These are phyloP conservation scores for Drosophila pseudoananassae DNA, from an alignment of 1,140 invertebrate species.

Conservation along the genomic window DNA sequence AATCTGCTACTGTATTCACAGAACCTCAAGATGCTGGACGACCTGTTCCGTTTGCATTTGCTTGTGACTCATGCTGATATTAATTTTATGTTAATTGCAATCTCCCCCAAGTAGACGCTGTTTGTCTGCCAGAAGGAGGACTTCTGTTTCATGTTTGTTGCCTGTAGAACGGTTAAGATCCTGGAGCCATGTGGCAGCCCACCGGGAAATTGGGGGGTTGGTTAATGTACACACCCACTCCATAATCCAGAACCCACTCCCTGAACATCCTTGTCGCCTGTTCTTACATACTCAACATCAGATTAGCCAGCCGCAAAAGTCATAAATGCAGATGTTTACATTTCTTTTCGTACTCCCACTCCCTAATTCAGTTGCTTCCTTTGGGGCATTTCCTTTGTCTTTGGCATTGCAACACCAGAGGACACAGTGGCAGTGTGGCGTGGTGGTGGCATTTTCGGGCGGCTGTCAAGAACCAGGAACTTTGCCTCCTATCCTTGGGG, in stretches of 20 bases:
- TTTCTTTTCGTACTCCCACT: constrained; percentile 51
- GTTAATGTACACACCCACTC: constrained; percentile 25
- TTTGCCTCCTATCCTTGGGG: constrained; percentile 37
- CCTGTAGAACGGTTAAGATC: constrained; percentile 1
- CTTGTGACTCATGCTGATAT: constrained; percentile 57
- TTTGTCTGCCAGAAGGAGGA: constrained; percentile 25
- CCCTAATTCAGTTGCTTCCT: constrained; percentile 19
- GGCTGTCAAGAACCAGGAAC: constrained; percentile 6
- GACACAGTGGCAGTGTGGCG: constrained; percentile 6
- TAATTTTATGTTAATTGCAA: constrained; percentile 82
- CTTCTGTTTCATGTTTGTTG: constrained; percentile 41
- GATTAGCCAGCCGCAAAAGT: constrained; percentile 79
- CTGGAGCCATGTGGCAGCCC: constrained; percentile 28
- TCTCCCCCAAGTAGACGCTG: constrained; percentile 29
- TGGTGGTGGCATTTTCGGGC: constrained; percentile 7
- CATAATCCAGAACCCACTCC: constrained; percentile 11
- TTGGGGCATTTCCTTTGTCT: constrained; percentile 72
- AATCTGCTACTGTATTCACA: constrained; percentile 13
- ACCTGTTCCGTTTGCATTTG: constrained; percentile 23
- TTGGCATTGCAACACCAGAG: constrained; percentile 27
- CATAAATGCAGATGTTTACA: constrained; percentile 82
- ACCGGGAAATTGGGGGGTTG: constrained; percentile 11
- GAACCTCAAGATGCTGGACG: constrained; percentile 15
- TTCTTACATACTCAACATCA: constrained; percentile 70
- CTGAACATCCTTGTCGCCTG: constrained; percentile 17